Conservation (phyloP, 1,140 invertebrate genomes). For the Metaphire vulgaris region DNA sequence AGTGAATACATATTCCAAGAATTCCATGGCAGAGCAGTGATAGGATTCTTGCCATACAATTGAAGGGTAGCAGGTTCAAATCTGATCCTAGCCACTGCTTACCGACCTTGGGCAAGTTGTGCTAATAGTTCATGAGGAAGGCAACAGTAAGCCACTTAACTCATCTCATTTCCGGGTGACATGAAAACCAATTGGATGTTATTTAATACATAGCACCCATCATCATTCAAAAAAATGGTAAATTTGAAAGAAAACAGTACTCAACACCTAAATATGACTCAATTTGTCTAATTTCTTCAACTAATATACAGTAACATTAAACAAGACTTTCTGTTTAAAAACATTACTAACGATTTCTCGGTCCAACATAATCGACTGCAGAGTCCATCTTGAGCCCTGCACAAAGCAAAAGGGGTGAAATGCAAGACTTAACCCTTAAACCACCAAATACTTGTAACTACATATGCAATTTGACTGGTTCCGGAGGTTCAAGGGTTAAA, state of each 20-base stretch:
- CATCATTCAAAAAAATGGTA: not conserved
- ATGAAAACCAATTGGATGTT: not conserved
- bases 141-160: not conserved
- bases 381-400: slow-evolving; percentile 84
- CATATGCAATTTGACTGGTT: not conserved
- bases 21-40: not conserved
- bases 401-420: slow-evolving; percentile 31
- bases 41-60: too few species aligned
- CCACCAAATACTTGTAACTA: not conserved
- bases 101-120: not conserved
- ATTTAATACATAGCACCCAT: not conserved
- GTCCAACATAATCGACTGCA: slow-evolving; percentile 85
- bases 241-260: not conserved
- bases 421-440: not conserved
- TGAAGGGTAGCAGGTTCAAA: not conserved
- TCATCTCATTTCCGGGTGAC: not conserved
- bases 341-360: slow-evolving; percentile 59
- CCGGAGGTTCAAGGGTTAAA: not conserved
- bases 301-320: too few species aligned
- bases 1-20: not conserved
- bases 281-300: too few species aligned
- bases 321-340: not conserved
- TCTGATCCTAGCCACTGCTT: not conserved
- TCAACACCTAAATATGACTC: not conserved
- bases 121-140: not conserved